Evolutionary conservation across 2,888 invertebrate species (phyloP), one percentile per base, ranked within the genome.

Genomic region (Papilio demoleus): DNA sequence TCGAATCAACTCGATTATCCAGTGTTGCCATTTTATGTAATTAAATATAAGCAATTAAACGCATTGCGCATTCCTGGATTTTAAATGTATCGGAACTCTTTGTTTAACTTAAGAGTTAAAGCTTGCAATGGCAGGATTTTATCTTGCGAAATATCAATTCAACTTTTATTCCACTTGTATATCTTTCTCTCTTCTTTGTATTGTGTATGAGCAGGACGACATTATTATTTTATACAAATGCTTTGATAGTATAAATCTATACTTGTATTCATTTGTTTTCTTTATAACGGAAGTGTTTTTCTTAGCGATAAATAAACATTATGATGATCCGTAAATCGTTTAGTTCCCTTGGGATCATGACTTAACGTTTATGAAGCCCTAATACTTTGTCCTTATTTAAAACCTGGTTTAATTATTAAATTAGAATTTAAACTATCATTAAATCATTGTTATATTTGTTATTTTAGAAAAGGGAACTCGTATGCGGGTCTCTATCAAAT

Each of bases 11-110:
- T 56, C 22, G 67, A 58, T 67, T 68, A 68, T 68, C 67, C 22
- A 34, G 34, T 22, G 36, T 68, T 62, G 67, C 56, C 56, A 36
- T 42, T 68, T 62, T 42, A 47, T 53, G 14, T 11, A 45, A 22
- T 65, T 45, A 59, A 65, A 65, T 42, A 56, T 17, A 6, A 58
- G 45, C 36, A 63, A 56, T 68, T 68, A 66, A 65, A 59, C 47
- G 47, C 59, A 59, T 59, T 47, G 45, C 47, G 31, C 34, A 40
- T 58, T 65, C 22, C 12, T 14, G 42, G 31, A 56, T 65, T 31
- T 34, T 34, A n/a, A 42, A 38, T 42, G 22, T 19, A 42, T 36
- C 42, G 12, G 22, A 34, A 65, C 58, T 34, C 9, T 56, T 31
- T 31, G 17, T 31, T 56, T 31, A 31, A 17, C 17, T 56, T 17